Conservation (phyloP, 1,140 invertebrate species). For the Latrodectus geometricus region DNA sequence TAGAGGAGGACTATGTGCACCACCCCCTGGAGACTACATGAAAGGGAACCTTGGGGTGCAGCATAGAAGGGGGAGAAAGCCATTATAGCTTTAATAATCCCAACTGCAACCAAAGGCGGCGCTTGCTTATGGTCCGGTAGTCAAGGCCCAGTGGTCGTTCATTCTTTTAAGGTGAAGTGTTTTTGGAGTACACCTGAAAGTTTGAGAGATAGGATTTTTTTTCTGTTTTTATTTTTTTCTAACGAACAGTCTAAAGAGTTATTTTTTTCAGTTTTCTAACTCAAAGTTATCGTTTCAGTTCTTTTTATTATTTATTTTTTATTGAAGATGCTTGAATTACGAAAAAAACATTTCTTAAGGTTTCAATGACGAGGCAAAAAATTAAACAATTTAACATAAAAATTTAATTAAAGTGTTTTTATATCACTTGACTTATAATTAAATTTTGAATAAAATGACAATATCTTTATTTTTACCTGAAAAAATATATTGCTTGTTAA, state of each 20-base stretch:
- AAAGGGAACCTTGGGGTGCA: slow-evolving; percentile 3
- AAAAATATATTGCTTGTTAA: too few species aligned
- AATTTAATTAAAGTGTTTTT: too few species aligned
- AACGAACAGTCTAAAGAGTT: neutral
- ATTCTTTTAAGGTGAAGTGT: slow-evolving; percentile 22
- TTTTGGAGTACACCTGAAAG: slow-evolving; percentile 24
- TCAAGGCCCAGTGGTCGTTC: slow-evolving; percentile 2
- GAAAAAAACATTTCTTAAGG: too few species aligned
- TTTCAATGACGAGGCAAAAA: too few species aligned
- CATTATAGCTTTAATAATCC: slow-evolving; percentile 33
- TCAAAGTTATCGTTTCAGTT: too few species aligned
- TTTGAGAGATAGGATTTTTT: neutral
- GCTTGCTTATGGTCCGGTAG: slow-evolving; percentile 12
- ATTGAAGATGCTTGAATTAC: too few species aligned
- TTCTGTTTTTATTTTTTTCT: neutral
- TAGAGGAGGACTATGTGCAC: neutral
- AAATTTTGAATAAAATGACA: too few species aligned
- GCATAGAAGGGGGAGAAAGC: neutral
- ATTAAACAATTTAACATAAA: too few species aligned
- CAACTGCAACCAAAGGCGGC: slow-evolving; percentile 1
- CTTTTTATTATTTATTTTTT: too few species aligned
- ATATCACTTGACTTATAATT: too few species aligned
- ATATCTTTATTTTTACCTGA: too few species aligned
- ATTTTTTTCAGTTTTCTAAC: neutral
- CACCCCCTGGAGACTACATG: slow-evolving; percentile 6